Percentiles rank a stretch among this genome's conserved stretches.
Evolutionary conservation across 2,888 invertebrate species (phyloP).

Genomic region (Dusona sp.): DNA sequence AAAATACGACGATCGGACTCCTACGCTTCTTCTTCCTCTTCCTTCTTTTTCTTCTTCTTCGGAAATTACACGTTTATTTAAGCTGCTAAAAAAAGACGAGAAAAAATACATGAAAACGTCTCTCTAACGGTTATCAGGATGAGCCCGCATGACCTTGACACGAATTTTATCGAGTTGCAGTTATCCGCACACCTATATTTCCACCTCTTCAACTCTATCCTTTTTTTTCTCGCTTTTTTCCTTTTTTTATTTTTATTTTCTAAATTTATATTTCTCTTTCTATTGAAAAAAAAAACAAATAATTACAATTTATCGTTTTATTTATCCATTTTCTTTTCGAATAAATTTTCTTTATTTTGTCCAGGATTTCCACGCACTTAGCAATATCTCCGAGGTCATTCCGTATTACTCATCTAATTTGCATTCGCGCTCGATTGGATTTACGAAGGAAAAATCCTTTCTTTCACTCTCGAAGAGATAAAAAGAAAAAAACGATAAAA

Average conservation of each 20-base stretch:
- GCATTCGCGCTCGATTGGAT: not conserved
- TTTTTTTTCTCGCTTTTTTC: conserved; percentile 4
- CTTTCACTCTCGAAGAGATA: not conserved
- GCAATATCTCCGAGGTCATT: conserved; percentile 1
- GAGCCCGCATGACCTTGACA: conserved; percentile 65
- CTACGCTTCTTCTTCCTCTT: conserved; percentile 15
- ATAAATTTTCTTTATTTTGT: not conserved
- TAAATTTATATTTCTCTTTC: no score
- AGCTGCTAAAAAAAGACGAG: not conserved
- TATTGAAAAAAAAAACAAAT: not conserved
- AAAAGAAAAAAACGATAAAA: not conserved
- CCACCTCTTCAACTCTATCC: conserved; percentile 6
- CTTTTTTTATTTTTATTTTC: no score
- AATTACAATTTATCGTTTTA: not conserved
- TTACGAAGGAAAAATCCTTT: not conserved
- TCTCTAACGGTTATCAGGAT: conserved; percentile 43
- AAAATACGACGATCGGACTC: not conserved
- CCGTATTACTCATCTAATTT: conserved; percentile 4
- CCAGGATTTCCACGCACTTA: not conserved
- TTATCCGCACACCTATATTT: not conserved
- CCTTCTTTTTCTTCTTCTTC: conserved; percentile 56
- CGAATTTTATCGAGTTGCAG: conserved; percentile 36
- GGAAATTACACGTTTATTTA: conserved; percentile 16
- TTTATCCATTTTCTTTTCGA: no score
- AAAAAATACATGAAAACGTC: not conserved